Evolutionary conservation across 2,888 invertebrate genomes (phyloP).

Genomic region (Erebia ligea): DNA sequence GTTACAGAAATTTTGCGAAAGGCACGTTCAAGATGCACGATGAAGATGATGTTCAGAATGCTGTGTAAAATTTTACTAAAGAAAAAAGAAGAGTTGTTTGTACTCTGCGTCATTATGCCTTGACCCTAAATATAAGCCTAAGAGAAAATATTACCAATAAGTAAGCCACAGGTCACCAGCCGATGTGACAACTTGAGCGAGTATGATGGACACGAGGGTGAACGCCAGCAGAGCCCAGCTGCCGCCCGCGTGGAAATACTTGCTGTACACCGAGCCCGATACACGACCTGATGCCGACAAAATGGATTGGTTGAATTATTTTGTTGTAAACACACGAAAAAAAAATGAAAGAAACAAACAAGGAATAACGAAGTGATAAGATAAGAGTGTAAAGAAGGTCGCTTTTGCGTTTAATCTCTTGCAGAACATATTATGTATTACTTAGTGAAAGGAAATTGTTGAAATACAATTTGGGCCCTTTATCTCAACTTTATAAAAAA

Average conservation of each 20-base stretch:
- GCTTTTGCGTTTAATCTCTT: too few relatives aligned
- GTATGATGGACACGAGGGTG: conserved; percentile 81
- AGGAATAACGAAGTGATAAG: too few relatives aligned
- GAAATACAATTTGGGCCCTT: too few relatives aligned
- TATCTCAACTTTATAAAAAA: too few relatives aligned
- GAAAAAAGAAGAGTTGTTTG: not conserved
- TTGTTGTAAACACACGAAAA: too few relatives aligned
- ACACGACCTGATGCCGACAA: conserved; percentile 67
- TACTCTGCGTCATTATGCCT: not conserved
- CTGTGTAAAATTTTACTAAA: not conserved
- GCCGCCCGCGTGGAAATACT: conserved; percentile 88
- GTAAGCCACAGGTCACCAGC: conserved; percentile 91
- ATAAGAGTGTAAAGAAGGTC: too few relatives aligned
- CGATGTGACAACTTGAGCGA: conserved; percentile 88
- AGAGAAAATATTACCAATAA: conserved; percentile 82
- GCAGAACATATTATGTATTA: too few relatives aligned
- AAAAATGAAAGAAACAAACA: too few relatives aligned
- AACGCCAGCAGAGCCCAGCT: conserved; percentile 79
- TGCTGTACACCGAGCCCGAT: conserved; percentile 84
- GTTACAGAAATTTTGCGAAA: too few relatives aligned
- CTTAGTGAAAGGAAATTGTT: too few relatives aligned
- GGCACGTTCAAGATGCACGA: too few relatives aligned
- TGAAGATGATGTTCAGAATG: not conserved
- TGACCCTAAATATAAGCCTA: too few relatives aligned
- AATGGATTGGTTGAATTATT: not conserved